Evolutionary conservation across 1,140 invertebrate species (phyloP), one percentile per base, ranked within the genome.

Genomic region (Drosophila repletoides): DNA sequence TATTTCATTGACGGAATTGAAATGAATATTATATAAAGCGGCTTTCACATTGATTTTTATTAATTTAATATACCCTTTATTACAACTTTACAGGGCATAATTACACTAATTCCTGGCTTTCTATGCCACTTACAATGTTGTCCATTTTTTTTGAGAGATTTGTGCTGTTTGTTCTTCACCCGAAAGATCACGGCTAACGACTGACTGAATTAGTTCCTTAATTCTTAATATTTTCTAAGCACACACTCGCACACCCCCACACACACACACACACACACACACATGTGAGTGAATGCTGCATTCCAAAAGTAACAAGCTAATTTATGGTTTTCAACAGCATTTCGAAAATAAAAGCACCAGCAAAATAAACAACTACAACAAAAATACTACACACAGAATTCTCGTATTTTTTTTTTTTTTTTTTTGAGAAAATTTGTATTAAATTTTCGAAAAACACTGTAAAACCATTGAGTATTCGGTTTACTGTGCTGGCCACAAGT

Each of bases 251-350:
- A 34, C n/a, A 21, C 61, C 56, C 46, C 19, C 19, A 26, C 41
- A 38, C 19, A 24, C 55, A 53, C 38, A 31, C 14, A 21, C 29
- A 15, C 41, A 55, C 28, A 59, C 21, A 29, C 48, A 36, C 9
- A 14, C 22, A 38, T 43, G 52, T 59, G 43, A 49, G 33, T 34
- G 15, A 69, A 49, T 14, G 61, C 48, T 76, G 61, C 80, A 84
- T 86, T 87, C 80, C 81, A 87, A 87, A 86, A 86, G 80, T 86
- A 86, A 86, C 76, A 86, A 80, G 81, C 76, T 87, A 86, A 86
- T 86, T 86, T 86, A 87, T 86, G 81, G 81, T 87, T 86, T 86
- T 86, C 80, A 76, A 53, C 75, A 70, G 68, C 46, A 84, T 76
- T 80, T 84, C 75, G 40, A 86, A 84, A 84, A 86, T 75, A 84